Conservation (phyloP, 2,888 invertebrate species). For the Chirona hameri region DNA sequence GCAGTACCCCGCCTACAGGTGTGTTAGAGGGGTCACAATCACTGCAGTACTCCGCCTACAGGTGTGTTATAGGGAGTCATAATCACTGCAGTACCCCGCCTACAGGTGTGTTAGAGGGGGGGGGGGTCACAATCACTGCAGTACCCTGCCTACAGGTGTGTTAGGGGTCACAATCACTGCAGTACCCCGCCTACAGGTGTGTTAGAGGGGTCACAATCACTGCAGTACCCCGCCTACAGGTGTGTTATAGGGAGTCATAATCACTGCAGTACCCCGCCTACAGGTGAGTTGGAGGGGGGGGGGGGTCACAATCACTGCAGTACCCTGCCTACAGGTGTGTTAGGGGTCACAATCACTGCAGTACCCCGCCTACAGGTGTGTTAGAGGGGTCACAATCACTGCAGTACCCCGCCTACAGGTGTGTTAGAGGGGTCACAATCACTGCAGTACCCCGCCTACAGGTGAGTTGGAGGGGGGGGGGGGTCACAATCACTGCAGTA, state of each 20-base stretch:
- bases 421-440: too few relatives aligned
- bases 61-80: not conserved
- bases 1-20: conserved; percentile 8
- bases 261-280: not conserved
- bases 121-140: not conserved
- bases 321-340: too few relatives aligned
- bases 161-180: not conserved
- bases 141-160: not conserved
- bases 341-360: too few relatives aligned
- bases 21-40: not conserved
- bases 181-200: not conserved
- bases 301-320: too few relatives aligned
- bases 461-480: too few relatives aligned
- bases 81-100: not conserved
- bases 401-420: too few relatives aligned
- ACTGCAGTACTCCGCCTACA: not conserved
- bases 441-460: too few relatives aligned
- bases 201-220: too few relatives aligned
- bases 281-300: not conserved
- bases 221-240: not conserved
- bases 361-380: too few relatives aligned
- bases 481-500: too few relatives aligned
- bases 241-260: not conserved
- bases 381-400: too few relatives aligned
- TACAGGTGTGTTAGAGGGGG: not conserved